Percentiles rank a stretch among this genome's conserved stretches.
Conservation (phyloP, 2,888 invertebrate genomes). For the Sarcophaga subvicina region DNA sequence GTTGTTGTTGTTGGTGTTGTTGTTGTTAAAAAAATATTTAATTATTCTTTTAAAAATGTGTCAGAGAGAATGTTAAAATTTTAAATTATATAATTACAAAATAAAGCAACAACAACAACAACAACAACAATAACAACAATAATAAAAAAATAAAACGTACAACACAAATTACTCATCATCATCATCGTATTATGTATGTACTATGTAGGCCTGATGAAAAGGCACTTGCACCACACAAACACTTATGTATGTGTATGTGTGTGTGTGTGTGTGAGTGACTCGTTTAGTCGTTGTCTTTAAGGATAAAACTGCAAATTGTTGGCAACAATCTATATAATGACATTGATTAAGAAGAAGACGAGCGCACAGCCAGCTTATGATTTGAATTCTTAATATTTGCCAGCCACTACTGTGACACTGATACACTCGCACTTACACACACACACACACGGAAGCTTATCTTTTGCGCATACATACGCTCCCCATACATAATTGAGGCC, state of each 20-base stretch:
- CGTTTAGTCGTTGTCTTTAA: neutral
- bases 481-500: neutral
- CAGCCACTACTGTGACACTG: neutral
- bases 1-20: slow-evolving; percentile 7
- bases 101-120: slow-evolving; percentile 6
- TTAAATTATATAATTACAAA: slow-evolving; percentile 69
- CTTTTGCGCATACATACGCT: neutral
- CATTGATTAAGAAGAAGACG: slow-evolving; percentile 27
- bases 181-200: neutral
- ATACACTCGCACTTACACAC: neutral
- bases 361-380: slow-evolving; percentile 24
- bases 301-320: slow-evolving; percentile 62
- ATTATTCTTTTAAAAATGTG: slow-evolving; percentile 68
- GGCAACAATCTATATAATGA: slow-evolving; percentile 48
- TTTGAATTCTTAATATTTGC: slow-evolving; percentile 40
- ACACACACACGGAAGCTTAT: neutral
- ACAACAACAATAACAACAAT: neutral
- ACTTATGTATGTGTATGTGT: neutral
- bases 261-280: neutral
- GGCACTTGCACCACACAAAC: neutral
- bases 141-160: neutral
- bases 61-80: slow-evolving; percentile 65
- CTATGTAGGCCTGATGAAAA: neutral
- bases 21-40: slow-evolving; percentile 51
- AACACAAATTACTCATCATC: slow-evolving; percentile 35